Percentiles rank a stretch among this genome's conserved stretches.
Conservation (phyloP, 92 coral and sea anemone genomes). For the Siderastrea siderea region DNA sequence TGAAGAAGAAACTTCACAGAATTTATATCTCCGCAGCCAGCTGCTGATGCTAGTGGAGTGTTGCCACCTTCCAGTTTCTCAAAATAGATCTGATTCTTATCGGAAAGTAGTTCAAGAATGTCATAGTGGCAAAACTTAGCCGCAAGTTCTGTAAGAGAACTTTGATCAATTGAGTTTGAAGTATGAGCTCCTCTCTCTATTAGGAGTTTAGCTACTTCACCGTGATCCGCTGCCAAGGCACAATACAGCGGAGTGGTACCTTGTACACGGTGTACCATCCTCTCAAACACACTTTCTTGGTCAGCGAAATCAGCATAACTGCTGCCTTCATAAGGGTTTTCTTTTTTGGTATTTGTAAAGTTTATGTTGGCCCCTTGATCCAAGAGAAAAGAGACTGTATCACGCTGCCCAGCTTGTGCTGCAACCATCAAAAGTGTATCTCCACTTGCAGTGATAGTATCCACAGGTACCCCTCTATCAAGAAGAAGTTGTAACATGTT, state of each 20-base stretch:
- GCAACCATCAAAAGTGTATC: slow-evolving; percentile 19
- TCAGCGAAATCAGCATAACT: too few relatives aligned
- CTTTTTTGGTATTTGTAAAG: neutral
- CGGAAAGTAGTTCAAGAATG: neutral
- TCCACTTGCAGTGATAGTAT: neutral
- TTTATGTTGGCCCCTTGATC: slow-evolving; percentile 29
- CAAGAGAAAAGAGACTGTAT: slow-evolving; percentile 17
- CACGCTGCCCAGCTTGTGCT: slow-evolving; percentile 6
- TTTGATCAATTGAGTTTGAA: neutral
- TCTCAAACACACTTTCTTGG: too few relatives aligned
- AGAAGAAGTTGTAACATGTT: slow-evolving; percentile 1
- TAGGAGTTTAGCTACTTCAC: slow-evolving; percentile 9
- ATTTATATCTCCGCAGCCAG: neutral
- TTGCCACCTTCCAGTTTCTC: neutral
- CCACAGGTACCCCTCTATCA: neutral
- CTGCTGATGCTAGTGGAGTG: neutral
- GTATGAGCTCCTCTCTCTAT: slow-evolving; percentile 15
- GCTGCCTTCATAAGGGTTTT: too few relatives aligned
- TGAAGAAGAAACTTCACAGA: neutral
- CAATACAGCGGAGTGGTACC: neutral
- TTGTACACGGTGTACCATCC: neutral
- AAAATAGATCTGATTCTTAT: neutral
- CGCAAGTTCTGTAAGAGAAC: neutral
- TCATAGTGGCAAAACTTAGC: neutral
- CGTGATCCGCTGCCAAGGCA: neutral